Conservation (phyloP, 2,888 invertebrate species). For the Brachypalpus laphriformis region DNA sequence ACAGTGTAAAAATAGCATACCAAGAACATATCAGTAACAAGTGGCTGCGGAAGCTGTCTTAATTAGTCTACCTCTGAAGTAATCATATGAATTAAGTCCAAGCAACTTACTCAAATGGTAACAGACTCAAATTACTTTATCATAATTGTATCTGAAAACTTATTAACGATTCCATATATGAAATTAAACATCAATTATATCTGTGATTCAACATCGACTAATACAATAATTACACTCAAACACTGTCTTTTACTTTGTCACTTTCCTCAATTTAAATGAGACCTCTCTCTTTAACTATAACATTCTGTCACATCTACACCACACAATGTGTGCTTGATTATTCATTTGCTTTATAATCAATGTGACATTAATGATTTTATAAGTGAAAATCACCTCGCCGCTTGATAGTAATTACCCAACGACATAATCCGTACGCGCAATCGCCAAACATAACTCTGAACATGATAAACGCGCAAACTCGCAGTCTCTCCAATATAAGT, state of each 20-base stretch:
- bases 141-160: neutral
- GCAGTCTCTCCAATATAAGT: neutral
- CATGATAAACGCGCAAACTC: slow-evolving; percentile 60
- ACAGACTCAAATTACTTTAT: neutral
- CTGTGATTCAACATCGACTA: neutral
- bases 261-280: slow-evolving; percentile 3
- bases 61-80: no score
- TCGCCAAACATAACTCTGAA: slow-evolving; percentile 64
- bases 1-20: no score
- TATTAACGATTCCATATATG: neutral
- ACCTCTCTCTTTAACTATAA: neutral
- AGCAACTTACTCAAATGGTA: neutral
- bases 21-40: no score
- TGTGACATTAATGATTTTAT: slow-evolving; percentile 65
- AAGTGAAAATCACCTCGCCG: slow-evolving; percentile 59
- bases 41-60: no score
- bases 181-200: slow-evolving; percentile 8
- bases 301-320: slow-evolving; percentile 22
- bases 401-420: slow-evolving; percentile 65
- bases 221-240: neutral
- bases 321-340: slow-evolving; percentile 11
- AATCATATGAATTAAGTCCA: neutral
- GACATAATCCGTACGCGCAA: slow-evolving; percentile 64
- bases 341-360: slow-evolving; percentile 56
- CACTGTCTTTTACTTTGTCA: neutral